Conservation (phyloP, 2,797 vertebrate genomes). For the Schizopygopsis malacanthus region DNA sequence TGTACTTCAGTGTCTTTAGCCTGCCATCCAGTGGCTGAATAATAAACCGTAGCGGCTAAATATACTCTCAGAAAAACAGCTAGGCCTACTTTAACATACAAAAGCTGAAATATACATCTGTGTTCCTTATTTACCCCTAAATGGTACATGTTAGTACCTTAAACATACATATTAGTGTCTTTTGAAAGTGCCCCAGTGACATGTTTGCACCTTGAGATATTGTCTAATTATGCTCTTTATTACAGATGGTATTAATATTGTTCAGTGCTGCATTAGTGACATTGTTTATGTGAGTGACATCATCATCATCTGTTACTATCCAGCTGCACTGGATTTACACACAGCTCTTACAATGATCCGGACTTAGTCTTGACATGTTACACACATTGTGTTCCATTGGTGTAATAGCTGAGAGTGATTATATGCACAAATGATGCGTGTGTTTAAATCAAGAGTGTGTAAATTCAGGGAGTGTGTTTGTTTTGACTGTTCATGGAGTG, state of each 20-base stretch:
- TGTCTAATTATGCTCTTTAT: neutral
- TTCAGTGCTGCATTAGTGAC: neutral
- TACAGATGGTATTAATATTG: neutral
- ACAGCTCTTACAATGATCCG: neutral
- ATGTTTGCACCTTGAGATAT: neutral
- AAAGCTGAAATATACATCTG: neutral
- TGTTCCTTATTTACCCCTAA: neutral
- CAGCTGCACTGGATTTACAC: neutral
- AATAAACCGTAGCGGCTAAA: neutral
- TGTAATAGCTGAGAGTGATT: neutral
- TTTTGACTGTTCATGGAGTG: neutral
- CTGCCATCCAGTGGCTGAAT: neutral
- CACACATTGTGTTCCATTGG: too few species aligned
- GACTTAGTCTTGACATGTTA: neutral
- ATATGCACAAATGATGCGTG: neutral
- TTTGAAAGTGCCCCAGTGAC: neutral
- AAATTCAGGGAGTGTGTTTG: neutral
- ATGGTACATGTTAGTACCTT: neutral
- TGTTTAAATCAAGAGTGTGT: conserved; percentile 1
- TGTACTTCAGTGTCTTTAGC: neutral
- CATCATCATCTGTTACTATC: neutral
- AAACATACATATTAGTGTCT: neutral
- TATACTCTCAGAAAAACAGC: neutral
- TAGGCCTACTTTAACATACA: too few species aligned
- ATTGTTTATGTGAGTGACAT: neutral